These are phyloP conservation scores for Anoplophora glabripennis DNA, from an alignment of 1,140 invertebrate genomes.

Conservation along the genomic window DNA sequence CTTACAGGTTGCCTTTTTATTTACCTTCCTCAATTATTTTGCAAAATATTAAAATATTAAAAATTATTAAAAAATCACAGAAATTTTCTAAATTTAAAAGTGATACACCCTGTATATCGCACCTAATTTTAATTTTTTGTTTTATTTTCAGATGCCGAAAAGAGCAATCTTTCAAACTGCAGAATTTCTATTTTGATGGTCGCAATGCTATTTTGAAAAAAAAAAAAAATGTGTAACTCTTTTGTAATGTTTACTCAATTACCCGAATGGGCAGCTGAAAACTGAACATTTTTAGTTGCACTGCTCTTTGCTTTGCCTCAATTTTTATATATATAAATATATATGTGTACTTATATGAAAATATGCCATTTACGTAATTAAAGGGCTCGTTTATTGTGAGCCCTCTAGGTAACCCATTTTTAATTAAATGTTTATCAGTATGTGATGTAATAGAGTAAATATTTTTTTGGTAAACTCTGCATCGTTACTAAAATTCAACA, in stretches of 20 bases:
- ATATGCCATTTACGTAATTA: conserved; percentile 1
- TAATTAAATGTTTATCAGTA: conserved; percentile 1
- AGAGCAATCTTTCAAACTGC: background rate
- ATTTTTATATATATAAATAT: conserved; percentile 8
- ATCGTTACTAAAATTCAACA: conserved; percentile 4
- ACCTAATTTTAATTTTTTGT: background rate
- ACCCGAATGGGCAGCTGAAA: conserved; percentile 9
- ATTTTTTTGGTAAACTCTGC: conserved; percentile 3
- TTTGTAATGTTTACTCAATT: conserved; percentile 5
- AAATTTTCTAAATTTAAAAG: too few relatives aligned
- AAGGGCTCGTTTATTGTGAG: background rate
- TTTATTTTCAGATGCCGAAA: background rate
- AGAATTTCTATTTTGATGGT: background rate
- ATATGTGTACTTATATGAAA: conserved; percentile 4
- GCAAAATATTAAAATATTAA: too few relatives aligned
- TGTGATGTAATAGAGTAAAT: conserved; percentile 8
- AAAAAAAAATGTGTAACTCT: background rate
- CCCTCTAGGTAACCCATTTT: background rate
- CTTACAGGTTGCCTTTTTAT: too few relatives aligned
- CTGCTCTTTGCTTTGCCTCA: conserved; percentile 7
- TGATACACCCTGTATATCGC: too few relatives aligned
- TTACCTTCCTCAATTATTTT: too few relatives aligned
- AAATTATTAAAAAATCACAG: too few relatives aligned
- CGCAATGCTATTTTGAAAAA: background rate
- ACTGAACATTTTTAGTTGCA: conserved; percentile 14